Evolutionary conservation across 2,797 vertebrate genomes (phyloP).

Genomic region (Thalassophryne amazonica): DNA sequence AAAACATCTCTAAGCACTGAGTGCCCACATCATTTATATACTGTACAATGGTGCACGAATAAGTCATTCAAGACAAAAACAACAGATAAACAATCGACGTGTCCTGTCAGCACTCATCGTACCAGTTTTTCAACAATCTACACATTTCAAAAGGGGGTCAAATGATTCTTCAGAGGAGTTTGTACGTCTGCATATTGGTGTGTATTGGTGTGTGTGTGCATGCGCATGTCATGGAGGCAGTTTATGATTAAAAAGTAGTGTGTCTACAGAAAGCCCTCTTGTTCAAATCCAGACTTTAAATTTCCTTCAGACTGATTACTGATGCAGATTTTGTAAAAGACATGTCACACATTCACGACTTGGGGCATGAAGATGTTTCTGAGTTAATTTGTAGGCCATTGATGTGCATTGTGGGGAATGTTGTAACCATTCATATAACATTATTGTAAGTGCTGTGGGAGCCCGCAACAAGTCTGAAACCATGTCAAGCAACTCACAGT

Average conservation of each 20-base stretch:
- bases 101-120: conserved; percentile 5
- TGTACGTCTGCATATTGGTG: background rate
- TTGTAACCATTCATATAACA: too few relatives aligned
- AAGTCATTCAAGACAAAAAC: background rate
- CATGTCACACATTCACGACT: too few relatives aligned
- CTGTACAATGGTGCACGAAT: too few relatives aligned
- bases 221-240: background rate
- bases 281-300: conserved; percentile 2
- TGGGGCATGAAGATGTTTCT: too few relatives aligned
- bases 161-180: background rate
- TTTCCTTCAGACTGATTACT: background rate
- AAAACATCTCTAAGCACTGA: background rate
- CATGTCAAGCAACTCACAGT: too few relatives aligned
- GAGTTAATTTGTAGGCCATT: too few relatives aligned
- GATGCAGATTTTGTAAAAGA: background rate
- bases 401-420: too few relatives aligned
- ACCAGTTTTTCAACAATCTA: background rate
- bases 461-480: too few relatives aligned
- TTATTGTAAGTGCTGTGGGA: too few relatives aligned
- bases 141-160: background rate
- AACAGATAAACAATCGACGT: background rate
- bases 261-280: conserved; percentile 17
- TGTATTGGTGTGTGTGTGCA: background rate
- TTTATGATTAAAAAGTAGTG: conserved; percentile 45
- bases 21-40: background rate